Percentiles rank a stretch among this genome's conserved stretches.
These are phyloP conservation scores for Coranthus polyacanthus DNA, from an alignment of 2,797 vertebrate genomes.

Conservation along the genomic window DNA sequence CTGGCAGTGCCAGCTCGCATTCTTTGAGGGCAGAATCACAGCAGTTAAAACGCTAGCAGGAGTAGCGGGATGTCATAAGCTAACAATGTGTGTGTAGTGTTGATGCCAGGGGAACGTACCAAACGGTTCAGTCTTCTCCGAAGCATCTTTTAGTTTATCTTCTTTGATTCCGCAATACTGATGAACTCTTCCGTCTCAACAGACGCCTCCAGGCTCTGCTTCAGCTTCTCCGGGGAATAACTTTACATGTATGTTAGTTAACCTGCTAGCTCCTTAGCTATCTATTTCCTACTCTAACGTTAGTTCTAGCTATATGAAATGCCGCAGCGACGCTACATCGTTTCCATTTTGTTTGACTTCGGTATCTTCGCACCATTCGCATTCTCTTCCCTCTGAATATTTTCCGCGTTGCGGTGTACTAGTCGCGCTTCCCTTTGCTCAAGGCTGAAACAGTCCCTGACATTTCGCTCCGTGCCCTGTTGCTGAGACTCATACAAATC, in stretches of 20 bases:
- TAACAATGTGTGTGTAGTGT: slow-evolving; percentile 40
- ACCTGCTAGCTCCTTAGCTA: slow-evolving; percentile 78
- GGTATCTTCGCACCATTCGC: slow-evolving; percentile 81
- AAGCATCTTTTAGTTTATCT: slow-evolving; percentile 78
- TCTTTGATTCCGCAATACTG: slow-evolving; percentile 59
- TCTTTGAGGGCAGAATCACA: slow-evolving; percentile 14
- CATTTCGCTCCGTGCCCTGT: slow-evolving; percentile 84
- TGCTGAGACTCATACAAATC: slow-evolving; percentile 74
- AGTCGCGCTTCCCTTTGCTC: slow-evolving; percentile 67
- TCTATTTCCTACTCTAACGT: slow-evolving; percentile 78
- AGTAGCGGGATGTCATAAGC: slow-evolving; percentile 54
- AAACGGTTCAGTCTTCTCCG: slow-evolving; percentile 82
- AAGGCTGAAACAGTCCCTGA: slow-evolving; percentile 62
- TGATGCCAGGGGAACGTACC: slow-evolving; percentile 77
- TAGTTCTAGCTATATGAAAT: slow-evolving; percentile 77
- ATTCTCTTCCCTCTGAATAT: slow-evolving; percentile 77
- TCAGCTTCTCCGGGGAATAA: slow-evolving; percentile 72
- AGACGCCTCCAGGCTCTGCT: slow-evolving; percentile 67
- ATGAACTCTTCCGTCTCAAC: slow-evolving; percentile 67
- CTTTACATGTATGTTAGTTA: slow-evolving; percentile 83
- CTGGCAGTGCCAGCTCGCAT: background rate
- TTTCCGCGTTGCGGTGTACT: slow-evolving; percentile 81
- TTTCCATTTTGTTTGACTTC: slow-evolving; percentile 80
- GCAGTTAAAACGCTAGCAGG: slow-evolving; percentile 44
- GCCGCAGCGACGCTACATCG: slow-evolving; percentile 84